Percentiles rank a stretch among this genome's conserved stretches.
phyloP scores from a whole-genome alignment of 1,140 invertebrate species.

The Ruditapes philippinarum region DNA sequence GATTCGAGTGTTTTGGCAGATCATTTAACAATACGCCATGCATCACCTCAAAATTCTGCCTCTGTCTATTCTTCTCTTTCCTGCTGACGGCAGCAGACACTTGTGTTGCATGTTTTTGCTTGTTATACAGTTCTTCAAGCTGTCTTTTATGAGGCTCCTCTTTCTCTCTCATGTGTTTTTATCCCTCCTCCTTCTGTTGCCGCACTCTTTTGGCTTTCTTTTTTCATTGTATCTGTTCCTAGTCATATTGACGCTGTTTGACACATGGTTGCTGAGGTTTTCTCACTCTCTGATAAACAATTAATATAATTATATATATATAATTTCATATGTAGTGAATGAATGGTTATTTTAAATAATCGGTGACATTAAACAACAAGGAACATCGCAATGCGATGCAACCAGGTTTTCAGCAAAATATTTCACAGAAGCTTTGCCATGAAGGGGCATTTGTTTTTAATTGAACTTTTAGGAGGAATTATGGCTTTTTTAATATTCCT shows the following conservation, averaged over 20 bases:
- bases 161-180: slow-evolving; percentile 72
- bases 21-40: slow-evolving; percentile 44
- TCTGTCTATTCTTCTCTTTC: slow-evolving; percentile 60
- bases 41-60: slow-evolving; percentile 6
- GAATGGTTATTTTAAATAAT: no score
- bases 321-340: neutral
- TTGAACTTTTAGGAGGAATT: no score
- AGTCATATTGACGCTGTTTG: slow-evolving; percentile 85
- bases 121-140: slow-evolving; percentile 76
- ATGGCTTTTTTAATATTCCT: no score
- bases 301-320: no score
- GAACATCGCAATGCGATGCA: no score
- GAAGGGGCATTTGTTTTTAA: no score
- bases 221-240: slow-evolving; percentile 81
- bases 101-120: slow-evolving; percentile 72
- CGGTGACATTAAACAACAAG: no score
- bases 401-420: no score
- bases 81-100: slow-evolving; percentile 3
- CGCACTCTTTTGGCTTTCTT: slow-evolving; percentile 81
- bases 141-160: slow-evolving; percentile 76
- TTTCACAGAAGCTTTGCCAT: no score
- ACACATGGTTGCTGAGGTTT: slow-evolving; percentile 74
- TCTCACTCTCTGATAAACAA: slow-evolving; percentile 73
- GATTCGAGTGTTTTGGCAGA: slow-evolving; percentile 70
- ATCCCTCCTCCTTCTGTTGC: slow-evolving; percentile 77